These are phyloP conservation scores for Caenorhabditis zanzibari DNA, from an alignment of 2,888 invertebrate species.

Conservation along the genomic window DNA sequence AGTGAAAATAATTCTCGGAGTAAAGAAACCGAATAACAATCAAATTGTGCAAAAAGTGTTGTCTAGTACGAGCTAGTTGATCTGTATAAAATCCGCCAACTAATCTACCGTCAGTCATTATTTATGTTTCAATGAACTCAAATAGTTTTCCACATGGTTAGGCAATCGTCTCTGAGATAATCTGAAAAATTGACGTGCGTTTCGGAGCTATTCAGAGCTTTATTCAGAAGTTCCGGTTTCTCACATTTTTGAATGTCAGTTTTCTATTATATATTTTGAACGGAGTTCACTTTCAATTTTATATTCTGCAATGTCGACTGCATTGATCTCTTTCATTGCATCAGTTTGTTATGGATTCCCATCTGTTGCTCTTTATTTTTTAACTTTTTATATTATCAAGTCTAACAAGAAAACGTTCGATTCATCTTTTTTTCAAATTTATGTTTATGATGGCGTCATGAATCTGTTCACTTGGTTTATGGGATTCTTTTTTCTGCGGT, in stretches of 20 bases:
- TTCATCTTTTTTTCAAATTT: constrained; percentile 4
- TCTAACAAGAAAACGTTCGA: constrained; percentile 5
- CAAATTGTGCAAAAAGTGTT: not conserved
- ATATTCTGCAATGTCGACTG: not conserved
- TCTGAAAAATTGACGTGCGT: not conserved
- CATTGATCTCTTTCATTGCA: not conserved
- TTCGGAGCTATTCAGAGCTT: not conserved
- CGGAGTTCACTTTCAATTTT: not conserved
- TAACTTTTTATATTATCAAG: not conserved
- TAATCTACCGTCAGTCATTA: not conserved
- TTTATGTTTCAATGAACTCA: not conserved
- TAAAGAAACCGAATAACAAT: not conserved
- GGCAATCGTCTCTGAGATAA: not conserved
- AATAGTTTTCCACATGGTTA: not conserved
- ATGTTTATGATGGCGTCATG: constrained; percentile 3
- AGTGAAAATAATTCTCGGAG: constrained; percentile 7
- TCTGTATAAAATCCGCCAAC: no score
- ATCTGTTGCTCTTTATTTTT: not conserved
- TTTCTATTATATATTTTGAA: not conserved
- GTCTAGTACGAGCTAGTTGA: not conserved
- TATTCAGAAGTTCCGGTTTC: not conserved
- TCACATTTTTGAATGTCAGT: not conserved
- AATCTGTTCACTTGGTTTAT: constrained; percentile 6
- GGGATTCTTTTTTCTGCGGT: not conserved
- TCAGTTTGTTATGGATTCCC: not conserved